Evolutionary conservation across 2,113 vertebrate genomes (phyloP), one percentile per base, ranked within the genome.

Genomic region (Glaucomys volans): DNA sequence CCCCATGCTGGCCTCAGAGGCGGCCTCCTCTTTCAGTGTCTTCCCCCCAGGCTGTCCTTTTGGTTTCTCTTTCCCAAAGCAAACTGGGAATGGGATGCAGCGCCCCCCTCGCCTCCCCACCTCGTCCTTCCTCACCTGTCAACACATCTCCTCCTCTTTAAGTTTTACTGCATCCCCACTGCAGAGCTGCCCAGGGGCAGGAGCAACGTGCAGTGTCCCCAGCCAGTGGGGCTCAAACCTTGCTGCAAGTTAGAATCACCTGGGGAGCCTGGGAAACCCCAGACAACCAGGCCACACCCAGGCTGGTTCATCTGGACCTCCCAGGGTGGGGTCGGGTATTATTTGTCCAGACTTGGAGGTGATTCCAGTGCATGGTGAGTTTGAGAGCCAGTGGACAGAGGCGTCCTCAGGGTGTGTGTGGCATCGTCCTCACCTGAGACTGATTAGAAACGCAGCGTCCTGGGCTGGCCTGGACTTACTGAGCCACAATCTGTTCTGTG

Each of bases 401-500:
- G 0, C 71, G 26, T 17, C 5, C 76, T 69, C 42, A 82, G 42
- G n/a, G 7, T 1, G 14, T 0, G 20, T 22, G 20, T 22, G 8
- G 18, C 22, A 6, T 14, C 10, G 1, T 40, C 26, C 22, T 37
- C 4, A 0, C 28, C 11, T 12, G 35, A 77, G 74, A 57, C 9
- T 6, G 14, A 40, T 24, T 30, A 47, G 57, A 77, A 54, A 18
- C 0, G 8, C 26, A 79, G 77, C 22, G 0, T 37, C 26, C 14
- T 0, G 20, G 30, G 17, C 42, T 12, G 0, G 62, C 32, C 14
- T 11, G 4, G 74, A 12, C 22, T 82, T 11, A 5, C 13, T 18
- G 35, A 66, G 18, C 67, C 72, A 28, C 82, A 44, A 4, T 7
- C 82, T 4, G 50, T 67, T 69, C 35, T 42, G 20, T 13, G 44